These are phyloP conservation scores for Epizoanthus scotinus DNA, from an alignment of 92 coral and sea anemone genomes.

Conservation along the genomic window DNA sequence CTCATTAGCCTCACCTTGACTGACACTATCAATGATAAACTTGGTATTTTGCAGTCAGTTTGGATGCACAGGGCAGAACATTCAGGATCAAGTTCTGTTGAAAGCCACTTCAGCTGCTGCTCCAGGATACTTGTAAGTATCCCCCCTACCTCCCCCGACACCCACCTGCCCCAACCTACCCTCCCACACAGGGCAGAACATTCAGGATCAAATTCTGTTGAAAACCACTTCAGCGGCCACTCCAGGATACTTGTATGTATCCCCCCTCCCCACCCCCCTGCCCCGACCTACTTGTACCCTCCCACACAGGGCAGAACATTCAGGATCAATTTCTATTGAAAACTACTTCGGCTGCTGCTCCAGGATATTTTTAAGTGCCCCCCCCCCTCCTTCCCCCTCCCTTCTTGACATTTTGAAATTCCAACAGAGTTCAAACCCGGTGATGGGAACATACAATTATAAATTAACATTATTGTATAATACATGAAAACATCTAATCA, in stretches of 20 bases:
- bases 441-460: neutral
- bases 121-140: slow-evolving; percentile 95
- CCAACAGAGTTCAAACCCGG: neutral
- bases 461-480: neutral
- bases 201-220: slow-evolving; percentile 82
- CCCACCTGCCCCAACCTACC: neutral
- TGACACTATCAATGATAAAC: neutral
- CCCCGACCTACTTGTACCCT: too few species aligned
- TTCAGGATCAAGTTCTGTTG: slow-evolving; percentile 82
- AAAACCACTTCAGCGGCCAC: slow-evolving; percentile 84
- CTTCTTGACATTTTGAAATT: too few species aligned
- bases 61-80: slow-evolving; percentile 95
- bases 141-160: neutral
- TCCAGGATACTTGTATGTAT: slow-evolving; percentile 95
- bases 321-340: slow-evolving; percentile 86
- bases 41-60: slow-evolving; percentile 73
- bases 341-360: slow-evolving; percentile 81
- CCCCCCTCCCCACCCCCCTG: neutral
- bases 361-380: slow-evolving; percentile 91
- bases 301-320: slow-evolving; percentile 88
- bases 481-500: too few species aligned
- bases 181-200: slow-evolving; percentile 83
- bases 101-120: slow-evolving; percentile 85
- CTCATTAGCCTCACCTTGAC: neutral
- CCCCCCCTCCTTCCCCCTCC: neutral